Percentiles rank a stretch among this genome's conserved stretches.
These are phyloP conservation scores for Anoplius nigerrimus DNA, from an alignment of 2,888 invertebrate species.

Conservation along the genomic window DNA sequence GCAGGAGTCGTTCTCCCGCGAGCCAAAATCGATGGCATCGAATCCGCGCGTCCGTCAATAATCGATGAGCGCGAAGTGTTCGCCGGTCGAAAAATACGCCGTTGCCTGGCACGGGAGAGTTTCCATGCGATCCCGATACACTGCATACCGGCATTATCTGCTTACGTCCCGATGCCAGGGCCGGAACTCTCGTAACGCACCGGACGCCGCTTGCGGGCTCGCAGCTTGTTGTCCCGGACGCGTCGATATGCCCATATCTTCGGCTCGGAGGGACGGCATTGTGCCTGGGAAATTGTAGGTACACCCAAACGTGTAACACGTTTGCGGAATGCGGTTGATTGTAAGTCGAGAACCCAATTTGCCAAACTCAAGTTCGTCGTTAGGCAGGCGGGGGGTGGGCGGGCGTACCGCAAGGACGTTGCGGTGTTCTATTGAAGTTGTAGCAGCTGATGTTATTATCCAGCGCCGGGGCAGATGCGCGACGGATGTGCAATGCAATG, in stretches of 20 bases:
- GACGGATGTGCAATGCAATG: slow-evolving; percentile 42
- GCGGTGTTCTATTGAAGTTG: slow-evolving; percentile 53
- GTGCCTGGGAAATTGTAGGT: slow-evolving; percentile 37
- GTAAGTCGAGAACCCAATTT: slow-evolving; percentile 59
- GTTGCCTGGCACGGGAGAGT: no score
- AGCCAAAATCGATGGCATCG: no score
- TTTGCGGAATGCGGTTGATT: slow-evolving; percentile 58
- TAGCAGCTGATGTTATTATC: slow-evolving; percentile 52
- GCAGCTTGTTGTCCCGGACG: background rate
- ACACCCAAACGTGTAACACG: slow-evolving; percentile 45
- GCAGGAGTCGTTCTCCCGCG: no score
- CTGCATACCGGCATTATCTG: no score
- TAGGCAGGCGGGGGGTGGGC: slow-evolving; percentile 10
- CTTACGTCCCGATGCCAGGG: background rate
- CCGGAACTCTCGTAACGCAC: background rate
- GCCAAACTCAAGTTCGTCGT: slow-evolving; percentile 56
- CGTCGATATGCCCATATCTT: slow-evolving; percentile 38
- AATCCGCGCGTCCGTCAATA: no score
- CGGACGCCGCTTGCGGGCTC: background rate
- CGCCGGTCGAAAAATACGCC: no score
- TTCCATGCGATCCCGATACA: no score
- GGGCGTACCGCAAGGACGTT: slow-evolving; percentile 50
- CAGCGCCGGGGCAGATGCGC: slow-evolving; percentile 22
- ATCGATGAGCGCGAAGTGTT: no score
- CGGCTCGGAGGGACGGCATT: slow-evolving; percentile 15